A percentile compares a stretch with the other conserved stretches of the same genome.
phyloP scores from a whole-genome alignment of 1,140 invertebrate species.

The Acyrthosiphon pisum region DNA sequence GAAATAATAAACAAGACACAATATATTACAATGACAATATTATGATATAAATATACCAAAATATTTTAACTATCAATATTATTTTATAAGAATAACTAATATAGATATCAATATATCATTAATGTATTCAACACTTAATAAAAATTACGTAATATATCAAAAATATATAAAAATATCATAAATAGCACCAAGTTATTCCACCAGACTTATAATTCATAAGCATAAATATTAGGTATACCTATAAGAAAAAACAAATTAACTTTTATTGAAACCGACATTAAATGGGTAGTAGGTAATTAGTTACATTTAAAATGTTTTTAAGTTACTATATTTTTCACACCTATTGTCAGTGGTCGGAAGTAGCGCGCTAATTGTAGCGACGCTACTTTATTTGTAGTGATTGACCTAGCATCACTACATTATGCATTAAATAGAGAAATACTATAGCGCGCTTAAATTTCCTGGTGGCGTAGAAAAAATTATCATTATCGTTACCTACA shows the following conservation, averaged over 20 bases:
- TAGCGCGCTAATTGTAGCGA: no score
- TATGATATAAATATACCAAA: background rate
- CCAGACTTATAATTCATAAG: background rate
- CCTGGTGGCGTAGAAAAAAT: no score
- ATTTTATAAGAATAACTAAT: no score
- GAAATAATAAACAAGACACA: constrained; percentile 44
- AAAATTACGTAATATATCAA: no score
- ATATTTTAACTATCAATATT: background rate
- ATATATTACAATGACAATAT: background rate
- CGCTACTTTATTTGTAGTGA: no score
- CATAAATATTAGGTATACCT: background rate
- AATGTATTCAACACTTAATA: background rate
- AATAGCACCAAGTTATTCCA: background rate
- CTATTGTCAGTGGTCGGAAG: no score
- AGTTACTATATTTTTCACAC: background rate
- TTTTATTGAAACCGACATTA: background rate
- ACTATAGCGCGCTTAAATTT: no score
- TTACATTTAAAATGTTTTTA: background rate
- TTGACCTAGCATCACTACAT: no score
- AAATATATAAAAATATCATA: no score
- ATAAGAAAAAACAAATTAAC: background rate
- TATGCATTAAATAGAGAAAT: no score
- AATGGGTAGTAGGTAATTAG: background rate
- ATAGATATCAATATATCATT: background rate
- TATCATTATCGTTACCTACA: no score